Evolutionary conservation across 2,888 invertebrate genomes (phyloP).

Genomic region (Eristalis intricaria): DNA sequence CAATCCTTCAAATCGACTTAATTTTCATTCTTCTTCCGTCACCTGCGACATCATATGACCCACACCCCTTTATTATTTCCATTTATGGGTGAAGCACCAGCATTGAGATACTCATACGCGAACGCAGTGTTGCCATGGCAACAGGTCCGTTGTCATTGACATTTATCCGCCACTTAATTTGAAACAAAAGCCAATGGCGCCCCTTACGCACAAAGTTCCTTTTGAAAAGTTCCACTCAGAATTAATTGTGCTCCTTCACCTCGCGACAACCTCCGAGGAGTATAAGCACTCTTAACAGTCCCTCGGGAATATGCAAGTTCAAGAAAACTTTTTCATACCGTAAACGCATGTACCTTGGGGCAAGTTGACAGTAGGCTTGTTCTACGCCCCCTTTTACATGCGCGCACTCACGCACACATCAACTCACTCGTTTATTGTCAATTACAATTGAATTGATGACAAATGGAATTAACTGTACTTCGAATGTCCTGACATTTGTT

Average conservation of each 20-base stretch:
- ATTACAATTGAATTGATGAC: slow-evolving; percentile 62
- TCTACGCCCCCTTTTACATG: background rate
- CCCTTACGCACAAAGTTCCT: slow-evolving; percentile 56
- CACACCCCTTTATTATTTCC: background rate
- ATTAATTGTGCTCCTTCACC: slow-evolving; percentile 51
- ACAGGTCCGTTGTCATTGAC: slow-evolving; percentile 12
- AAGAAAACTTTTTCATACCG: slow-evolving; percentile 29
- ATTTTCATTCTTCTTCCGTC: background rate
- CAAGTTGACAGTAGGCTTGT: slow-evolving; percentile 21
- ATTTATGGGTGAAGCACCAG: background rate
- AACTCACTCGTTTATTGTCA: slow-evolving; percentile 38
- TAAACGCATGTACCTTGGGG: slow-evolving; percentile 54
- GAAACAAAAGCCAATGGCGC: slow-evolving; percentile 45
- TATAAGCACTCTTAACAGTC: slow-evolving; percentile 57
- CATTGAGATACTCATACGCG: background rate
- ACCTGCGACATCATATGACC: background rate
- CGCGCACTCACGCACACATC: background rate
- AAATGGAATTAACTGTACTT: slow-evolving; percentile 69
- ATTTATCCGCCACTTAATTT: slow-evolving; percentile 53
- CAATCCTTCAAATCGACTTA: background rate
- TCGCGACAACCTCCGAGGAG: slow-evolving; percentile 37
- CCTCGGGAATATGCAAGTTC: slow-evolving; percentile 44
- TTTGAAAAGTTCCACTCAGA: slow-evolving; percentile 38
- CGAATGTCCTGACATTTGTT: slow-evolving; percentile 69
- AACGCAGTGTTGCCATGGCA: background rate